Base-by-base conservation (phyloP, 2,113 vertebrate genomes). In the Cnemophilus loriae region DNA sequence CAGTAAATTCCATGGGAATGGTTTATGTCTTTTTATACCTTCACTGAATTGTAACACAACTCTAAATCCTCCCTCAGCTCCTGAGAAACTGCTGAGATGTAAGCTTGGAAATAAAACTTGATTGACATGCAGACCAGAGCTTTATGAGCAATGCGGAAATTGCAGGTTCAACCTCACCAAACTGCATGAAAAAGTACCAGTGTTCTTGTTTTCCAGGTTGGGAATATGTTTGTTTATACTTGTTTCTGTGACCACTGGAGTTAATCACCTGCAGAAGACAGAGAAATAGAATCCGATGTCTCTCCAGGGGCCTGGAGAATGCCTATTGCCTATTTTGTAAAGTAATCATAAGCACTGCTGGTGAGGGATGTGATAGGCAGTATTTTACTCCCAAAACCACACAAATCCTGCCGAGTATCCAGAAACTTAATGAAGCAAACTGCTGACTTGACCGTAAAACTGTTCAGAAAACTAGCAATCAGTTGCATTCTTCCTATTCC, bases 1-100 rank as follows among this genome's bases (percentile, higher is more conserved):
- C 90, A 97, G 88, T 96, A 96, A 97, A 97, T 97, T 97, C 94
- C 57, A 23, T 82, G 22, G 88, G 78, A 97, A 97, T 96, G 93
- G 95, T 98, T 97, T 98, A 97, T 98, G 91, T 93, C 89, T 94
- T 94, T 97, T 96, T 96, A 96, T 97, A 91, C 89, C 71, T 91
- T 96, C 91, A 76, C 88, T 97, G 94, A 97, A 94, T 64, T 83
- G 63, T 96, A 97, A 94, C 20, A 10, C 33, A 76, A 91, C 78
- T 87, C 56, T 35, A 64, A 75, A 82, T 87, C 78, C 89, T 90
- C 68, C 37, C 50, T 85, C 35, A 70, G 49, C 90, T 97, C 86
- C 90, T 92, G 85, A 97, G 93, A 95, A 97, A 96, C 68, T 83
- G 68, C 93, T 97, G 95, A 97, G 97, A 96, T 95, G 79, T 97